Base-by-base conservation (phyloP, 2,797 vertebrate genomes). In the Kryptolebias ocellatus region DNA sequence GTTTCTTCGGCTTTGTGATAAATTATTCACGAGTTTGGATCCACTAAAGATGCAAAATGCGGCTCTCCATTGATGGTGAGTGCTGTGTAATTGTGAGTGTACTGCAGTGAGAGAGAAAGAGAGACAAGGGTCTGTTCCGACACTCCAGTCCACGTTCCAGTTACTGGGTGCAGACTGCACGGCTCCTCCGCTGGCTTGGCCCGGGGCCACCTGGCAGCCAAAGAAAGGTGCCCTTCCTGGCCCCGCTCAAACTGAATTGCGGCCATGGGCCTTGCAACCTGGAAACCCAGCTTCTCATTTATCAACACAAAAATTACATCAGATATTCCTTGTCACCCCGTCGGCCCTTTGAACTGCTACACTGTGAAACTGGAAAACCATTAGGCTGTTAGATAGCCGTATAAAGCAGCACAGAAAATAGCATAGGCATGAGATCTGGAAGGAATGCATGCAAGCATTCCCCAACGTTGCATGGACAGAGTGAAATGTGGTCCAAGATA, bases 211-310 rank as follows among this genome's bases (percentile, higher is more conserved):
- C 86, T 95, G 94, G 94, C 94, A 95, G 80, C 85, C 87, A 92
- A 93, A 94, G 87, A 94, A 95, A 95, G 94, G 93, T 95, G 93
- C 92, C 93, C 93, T 92, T 89, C 90, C 89, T 90, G 93, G 92
- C 89, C 92, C 82, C 64, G 81, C 85, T 92, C 87, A 89, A 85
- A 72, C 90, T 90, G 91, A 93, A 89, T 74, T 87, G 81, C 53
- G 83, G 83, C 91, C 88, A 79, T 89, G 87, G 90, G 89, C 88
- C 91, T 87, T 73, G 86, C 91, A 92, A 93, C 92, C 90, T 92
- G 89, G 88, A 93, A 91, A 92, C 85, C 86, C 84, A 79, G 86
- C 91, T 87, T 90, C 91, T 93, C 93, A 93, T 95, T 95, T 93
- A 94, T 95, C 94, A 93, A 89, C 89, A 80, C 81, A 91, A 81